Percentiles rank a stretch among this genome's conserved stretches.
Evolutionary conservation across 2,888 invertebrate genomes (phyloP).

Genomic region (Polyommatus iphigenia): DNA sequence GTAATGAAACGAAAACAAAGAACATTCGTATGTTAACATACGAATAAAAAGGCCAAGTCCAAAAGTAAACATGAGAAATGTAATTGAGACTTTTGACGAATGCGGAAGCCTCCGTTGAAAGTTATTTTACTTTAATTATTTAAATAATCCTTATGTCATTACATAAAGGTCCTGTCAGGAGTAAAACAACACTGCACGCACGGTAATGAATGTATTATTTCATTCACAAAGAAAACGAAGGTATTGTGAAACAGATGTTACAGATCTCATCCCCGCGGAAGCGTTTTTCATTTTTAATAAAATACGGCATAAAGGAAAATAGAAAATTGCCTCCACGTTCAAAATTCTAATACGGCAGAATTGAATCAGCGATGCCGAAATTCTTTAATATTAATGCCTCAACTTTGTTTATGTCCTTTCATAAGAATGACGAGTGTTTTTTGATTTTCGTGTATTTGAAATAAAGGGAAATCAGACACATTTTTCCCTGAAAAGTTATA

Average conservation of each 20-base stretch:
- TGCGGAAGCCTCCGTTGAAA: not conserved
- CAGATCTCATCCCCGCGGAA: not conserved
- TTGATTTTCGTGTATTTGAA: not conserved
- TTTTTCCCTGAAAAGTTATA: not conserved
- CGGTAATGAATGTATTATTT: conserved; percentile 9
- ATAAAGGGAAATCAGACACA: not conserved
- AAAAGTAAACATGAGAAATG: not conserved
- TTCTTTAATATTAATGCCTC: conserved; percentile 8
- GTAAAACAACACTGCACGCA: not conserved
- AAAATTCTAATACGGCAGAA: not conserved
- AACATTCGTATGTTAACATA: too few relatives aligned
- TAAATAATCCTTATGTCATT: too few relatives aligned
- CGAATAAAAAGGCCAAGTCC: not conserved
- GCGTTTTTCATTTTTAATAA: conserved; percentile 5
- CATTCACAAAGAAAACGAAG: conserved; percentile 6
- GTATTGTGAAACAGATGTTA: conserved; percentile 14
- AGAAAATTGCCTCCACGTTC: not conserved
- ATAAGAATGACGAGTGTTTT: not conserved
- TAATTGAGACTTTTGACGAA: not conserved
- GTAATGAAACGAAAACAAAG: too few relatives aligned
- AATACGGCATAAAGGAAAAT: conserved; percentile 2
- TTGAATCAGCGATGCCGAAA: conserved; percentile 1
- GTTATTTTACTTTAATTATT: not conserved
- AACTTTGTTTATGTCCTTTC: conserved; percentile 7
- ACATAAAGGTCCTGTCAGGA: not conserved